Evolutionary conservation across 2,888 invertebrate genomes (phyloP), one percentile per base, ranked within the genome.

Genomic region (Oegoconia quadripuncta): DNA sequence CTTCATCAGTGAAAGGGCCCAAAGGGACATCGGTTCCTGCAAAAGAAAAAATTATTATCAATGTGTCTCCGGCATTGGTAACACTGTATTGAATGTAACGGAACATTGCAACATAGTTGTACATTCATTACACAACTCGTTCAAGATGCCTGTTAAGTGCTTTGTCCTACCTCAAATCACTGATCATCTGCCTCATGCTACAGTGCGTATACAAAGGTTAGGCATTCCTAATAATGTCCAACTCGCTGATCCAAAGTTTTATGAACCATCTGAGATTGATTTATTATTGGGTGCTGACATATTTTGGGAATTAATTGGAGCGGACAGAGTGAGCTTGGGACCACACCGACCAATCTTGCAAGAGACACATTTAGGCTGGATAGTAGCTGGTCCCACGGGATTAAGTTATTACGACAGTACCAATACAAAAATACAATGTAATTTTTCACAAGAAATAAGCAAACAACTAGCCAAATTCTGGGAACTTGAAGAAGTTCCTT

Each of bases 231-330:
- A 20, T 11, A 23, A 36, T 25, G 31, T 44, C 30, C 15, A 34
- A 2, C 27, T 48, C 3, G 48, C 48, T 9, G 44, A 44, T 30
- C 44, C 44, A 11, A 20, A 7, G 12, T 44, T 48, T 12, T 33
- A 33, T 30, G 27, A 39, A 12, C 31, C 41, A 4, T 31, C 39
- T 7, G 26, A 36, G 9, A 40, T 49, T 28, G 46, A 48, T 15
- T 2, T 48, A 3, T 16, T 48, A n/a, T n/a, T n/a, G n/a, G n/a
- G n/a, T n/a, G n/a, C n/a, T n/a, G n/a, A n/a, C n/a, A n/a, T n/a
- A n/a, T n/a, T n/a, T n/a, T n/a, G n/a, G n/a, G n/a, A n/a, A n/a
- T n/a, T n/a, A n/a, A n/a, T n/a, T n/a, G n/a, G n/a, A n/a, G n/a
- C n/a, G n/a, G n/a, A n/a, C n/a, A n/a, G n/a, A n/a, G n/a, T n/a